Conservation (phyloP, 2,797 vertebrate species). For the Platyrinchus mystaceus region DNA sequence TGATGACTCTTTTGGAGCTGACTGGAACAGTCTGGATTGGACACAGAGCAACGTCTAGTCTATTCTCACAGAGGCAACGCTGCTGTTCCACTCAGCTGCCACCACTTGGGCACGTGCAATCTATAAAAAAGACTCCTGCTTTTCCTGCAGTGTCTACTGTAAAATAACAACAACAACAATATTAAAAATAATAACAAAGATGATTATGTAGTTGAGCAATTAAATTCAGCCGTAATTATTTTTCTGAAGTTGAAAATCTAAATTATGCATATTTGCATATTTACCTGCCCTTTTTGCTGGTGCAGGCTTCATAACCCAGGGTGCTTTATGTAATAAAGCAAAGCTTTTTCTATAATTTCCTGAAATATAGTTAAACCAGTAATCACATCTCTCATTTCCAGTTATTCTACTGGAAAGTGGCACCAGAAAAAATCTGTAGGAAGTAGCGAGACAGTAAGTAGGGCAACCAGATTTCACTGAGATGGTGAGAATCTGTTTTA, state of each 20-base stretch:
- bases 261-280: not conserved
- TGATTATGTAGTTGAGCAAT: not conserved
- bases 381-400: not conserved
- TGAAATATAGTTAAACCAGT: not conserved
- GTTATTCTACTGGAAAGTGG: not conserved
- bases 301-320: not conserved
- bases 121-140: not conserved
- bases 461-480: not conserved
- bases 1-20: rapidly evolving
- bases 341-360: not conserved
- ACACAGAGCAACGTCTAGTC: rapidly evolving
- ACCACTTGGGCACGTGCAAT: rapidly evolving
- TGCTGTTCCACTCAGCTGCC: not conserved
- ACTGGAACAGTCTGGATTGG: not conserved
- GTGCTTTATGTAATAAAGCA: not conserved
- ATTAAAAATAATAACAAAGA: not conserved
- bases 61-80: not conserved
- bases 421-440: not conserved
- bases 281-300: not conserved
- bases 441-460: not conserved
- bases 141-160: not conserved
- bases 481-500: not conserved
- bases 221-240: not conserved
- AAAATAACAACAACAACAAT: not conserved
- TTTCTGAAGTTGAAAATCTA: not conserved